Conservation (phyloP, 2,113 vertebrate genomes). For the Callaeas wilsoni region DNA sequence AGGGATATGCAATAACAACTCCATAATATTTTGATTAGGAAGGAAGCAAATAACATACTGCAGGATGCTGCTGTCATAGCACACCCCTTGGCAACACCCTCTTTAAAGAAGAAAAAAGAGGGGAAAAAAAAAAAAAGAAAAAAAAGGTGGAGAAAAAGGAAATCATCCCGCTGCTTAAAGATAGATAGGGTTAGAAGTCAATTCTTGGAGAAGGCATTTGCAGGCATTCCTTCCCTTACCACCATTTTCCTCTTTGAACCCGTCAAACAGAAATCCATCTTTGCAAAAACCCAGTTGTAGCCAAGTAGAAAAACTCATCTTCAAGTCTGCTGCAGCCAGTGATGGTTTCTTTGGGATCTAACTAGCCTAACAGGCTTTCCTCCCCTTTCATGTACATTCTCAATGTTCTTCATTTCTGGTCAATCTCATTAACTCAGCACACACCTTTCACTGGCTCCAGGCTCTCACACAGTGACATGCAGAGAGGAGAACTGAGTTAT, state of each 20-base stretch:
- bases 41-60: slow-evolving; percentile 30
- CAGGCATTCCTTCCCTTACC: not conserved
- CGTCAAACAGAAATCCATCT: not conserved
- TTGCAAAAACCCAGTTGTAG: not conserved
- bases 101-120: not conserved
- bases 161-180: not conserved
- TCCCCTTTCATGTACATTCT: not conserved
- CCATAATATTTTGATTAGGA: slow-evolving; percentile 42
- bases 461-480: not conserved
- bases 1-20: slow-evolving; percentile 8
- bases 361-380: not conserved
- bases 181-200: not conserved
- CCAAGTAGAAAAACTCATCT: not conserved
- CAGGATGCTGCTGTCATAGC: not conserved
- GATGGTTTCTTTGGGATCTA: not conserved
- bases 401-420: not conserved
- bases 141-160: not conserved
- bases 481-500: not conserved
- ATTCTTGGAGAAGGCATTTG: not conserved
- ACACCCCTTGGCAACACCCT: not conserved
- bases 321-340: not conserved
- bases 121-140: not conserved
- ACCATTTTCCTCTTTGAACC: not conserved
- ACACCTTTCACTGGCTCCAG: not conserved
- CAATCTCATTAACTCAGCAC: not conserved